Percentiles rank a stretch among this genome's conserved stretches.
Conservation (phyloP, 2,113 vertebrate species). For the Gadus chalcogrammus region DNA sequence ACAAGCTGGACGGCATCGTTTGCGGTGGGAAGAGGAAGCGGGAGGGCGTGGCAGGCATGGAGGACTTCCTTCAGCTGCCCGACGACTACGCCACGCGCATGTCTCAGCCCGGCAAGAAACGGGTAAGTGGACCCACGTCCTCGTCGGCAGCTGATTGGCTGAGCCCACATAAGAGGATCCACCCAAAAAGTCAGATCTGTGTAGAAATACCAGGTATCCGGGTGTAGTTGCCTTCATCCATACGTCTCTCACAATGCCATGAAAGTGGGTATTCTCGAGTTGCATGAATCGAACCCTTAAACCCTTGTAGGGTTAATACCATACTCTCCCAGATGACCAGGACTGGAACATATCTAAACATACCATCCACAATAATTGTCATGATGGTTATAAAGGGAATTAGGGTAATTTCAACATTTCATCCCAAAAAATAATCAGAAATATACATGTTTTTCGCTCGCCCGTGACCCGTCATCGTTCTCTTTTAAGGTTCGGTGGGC, state of each 20-base stretch:
- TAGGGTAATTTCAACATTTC: neutral
- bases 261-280: no score
- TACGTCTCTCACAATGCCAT: neutral
- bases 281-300: no score
- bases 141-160: no score
- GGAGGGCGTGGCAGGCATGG: constrained; percentile 85
- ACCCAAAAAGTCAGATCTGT: no score
- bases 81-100: constrained; percentile 95
- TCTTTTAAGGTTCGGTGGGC: constrained; percentile 92
- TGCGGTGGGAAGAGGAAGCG: constrained; percentile 91
- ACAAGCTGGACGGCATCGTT: constrained; percentile 94
- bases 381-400: neutral
- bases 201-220: neutral
- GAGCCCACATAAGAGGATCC: no score
- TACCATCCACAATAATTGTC: neutral
- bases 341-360: no score
- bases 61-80: constrained; percentile 96
- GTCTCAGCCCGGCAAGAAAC: constrained; percentile 95
- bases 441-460: neutral
- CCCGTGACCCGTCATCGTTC: constrained; percentile 17
- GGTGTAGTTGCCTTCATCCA: neutral
- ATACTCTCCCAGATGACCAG: no score
- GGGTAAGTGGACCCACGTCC: constrained; percentile 71
- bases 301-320: no score
- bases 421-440: neutral